A percentile compares a stretch with the other conserved stretches of the same genome.
Conservation (phyloP, 1,140 invertebrate species). For the Tetranychus urticae region DNA sequence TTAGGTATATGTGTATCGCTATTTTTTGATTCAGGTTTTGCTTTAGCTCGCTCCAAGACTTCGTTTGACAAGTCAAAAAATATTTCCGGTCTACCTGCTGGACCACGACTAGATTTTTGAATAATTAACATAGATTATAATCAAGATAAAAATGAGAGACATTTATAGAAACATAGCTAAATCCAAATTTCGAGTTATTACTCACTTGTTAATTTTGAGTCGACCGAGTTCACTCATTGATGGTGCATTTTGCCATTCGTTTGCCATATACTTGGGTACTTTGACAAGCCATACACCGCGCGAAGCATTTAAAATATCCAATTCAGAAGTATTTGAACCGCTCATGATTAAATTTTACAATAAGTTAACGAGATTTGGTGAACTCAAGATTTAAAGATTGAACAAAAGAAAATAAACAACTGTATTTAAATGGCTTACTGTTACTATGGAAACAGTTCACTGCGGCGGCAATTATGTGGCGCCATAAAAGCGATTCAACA, state of each 20-base stretch:
- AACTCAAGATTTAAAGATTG: too few relatives aligned
- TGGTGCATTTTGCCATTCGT: constrained; percentile 60
- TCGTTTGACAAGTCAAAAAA: constrained; percentile 39
- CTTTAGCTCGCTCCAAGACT: background rate
- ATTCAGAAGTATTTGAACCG: background rate
- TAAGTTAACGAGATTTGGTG: too few relatives aligned
- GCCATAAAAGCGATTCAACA: too few relatives aligned
- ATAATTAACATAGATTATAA: background rate
- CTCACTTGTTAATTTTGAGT: constrained; percentile 42
- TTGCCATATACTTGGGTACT: constrained; percentile 80
- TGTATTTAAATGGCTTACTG: too few relatives aligned
- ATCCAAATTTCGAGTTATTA: background rate
- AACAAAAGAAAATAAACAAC: too few relatives aligned
- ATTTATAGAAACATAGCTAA: background rate
- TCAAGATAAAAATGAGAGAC: background rate
- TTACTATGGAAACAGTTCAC: too few relatives aligned
- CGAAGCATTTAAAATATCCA: constrained; percentile 6
- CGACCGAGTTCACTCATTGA: constrained; percentile 51
- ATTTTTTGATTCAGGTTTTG: constrained; percentile 38
- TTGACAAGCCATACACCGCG: constrained; percentile 85
- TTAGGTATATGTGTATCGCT: constrained; percentile 41
- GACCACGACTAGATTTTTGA: constrained; percentile 13
- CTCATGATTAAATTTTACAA: background rate
- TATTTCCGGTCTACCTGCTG: constrained; percentile 40
- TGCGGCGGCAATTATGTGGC: too few relatives aligned